Base-by-base conservation (phyloP, 2,113 vertebrate species). In the Procapra przewalskii region DNA sequence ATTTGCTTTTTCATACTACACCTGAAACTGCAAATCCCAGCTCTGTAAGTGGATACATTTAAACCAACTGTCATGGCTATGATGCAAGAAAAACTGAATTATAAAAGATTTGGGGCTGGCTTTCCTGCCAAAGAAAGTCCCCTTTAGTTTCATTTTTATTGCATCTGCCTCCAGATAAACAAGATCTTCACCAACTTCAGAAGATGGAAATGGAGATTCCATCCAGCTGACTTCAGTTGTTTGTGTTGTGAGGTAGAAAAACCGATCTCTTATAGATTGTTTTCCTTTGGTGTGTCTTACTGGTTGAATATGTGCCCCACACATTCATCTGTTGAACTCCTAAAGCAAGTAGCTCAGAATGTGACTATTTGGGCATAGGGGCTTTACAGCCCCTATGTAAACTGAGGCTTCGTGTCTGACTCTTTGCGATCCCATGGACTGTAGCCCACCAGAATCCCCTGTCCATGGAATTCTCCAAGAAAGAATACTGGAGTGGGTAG, bases 1-100 rank as follows among this genome's bases (percentile, higher is more conserved):
- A 21, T 75, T 92, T 92, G 80, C 71, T 90, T 96, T 92, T 86
- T 91, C 88, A 57, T 77, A 54, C 81, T 86, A 77, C 7, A 86
- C 52, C 7, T 12, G 6, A 21, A 67, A 50, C 64, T 89, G 54
- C 55, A 94, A 64, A 90, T 96, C 60, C 48, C 33, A 67, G 27
- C 60, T 96, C 52, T 64, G 13, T 55, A 92, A 60, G 55, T 6
- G 60, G 92, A 59, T 52, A 52, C 31, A 16, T 93, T 87, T 59
- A 93, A 97, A 48, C 55, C 60, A 87, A 40, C 50, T 90, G 94
- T 67, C 55, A 59, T 52, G 60, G 64, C 14, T 57, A 15, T 40
- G 55, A 62, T 36, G 6, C 21, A 75, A 82, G n/a, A 64, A 93
- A 86, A 79, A 21, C 1, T 54, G 62, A 59, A 79, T 67, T 92